Conservation (phyloP, 2,888 invertebrate species). For the Mythimna vitellina region DNA sequence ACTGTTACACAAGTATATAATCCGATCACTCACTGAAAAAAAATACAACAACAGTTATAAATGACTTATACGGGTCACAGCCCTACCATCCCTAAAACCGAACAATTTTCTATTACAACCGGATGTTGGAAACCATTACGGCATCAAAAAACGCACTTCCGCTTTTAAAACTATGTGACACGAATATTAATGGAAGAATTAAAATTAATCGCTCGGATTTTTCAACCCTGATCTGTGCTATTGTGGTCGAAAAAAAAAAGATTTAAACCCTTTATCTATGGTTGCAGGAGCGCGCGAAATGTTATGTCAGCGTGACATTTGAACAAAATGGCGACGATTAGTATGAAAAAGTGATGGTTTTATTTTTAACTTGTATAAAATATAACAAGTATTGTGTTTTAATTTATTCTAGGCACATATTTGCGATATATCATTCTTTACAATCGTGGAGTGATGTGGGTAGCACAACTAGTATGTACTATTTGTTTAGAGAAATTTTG, state of each 20-base stretch:
- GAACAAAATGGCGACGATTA: constrained; percentile 73
- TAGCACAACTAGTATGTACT: too few relatives aligned
- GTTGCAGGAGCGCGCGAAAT: constrained; percentile 78
- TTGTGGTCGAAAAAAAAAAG: constrained; percentile 61
- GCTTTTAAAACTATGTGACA: constrained; percentile 81
- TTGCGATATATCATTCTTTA: constrained; percentile 13
- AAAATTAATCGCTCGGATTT: constrained; percentile 72
- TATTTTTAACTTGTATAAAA: constrained; percentile 1
- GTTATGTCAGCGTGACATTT: constrained; percentile 82
- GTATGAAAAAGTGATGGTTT: constrained; percentile 37
- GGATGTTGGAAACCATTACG: constrained; percentile 82
- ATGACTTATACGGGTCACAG: constrained; percentile 29
- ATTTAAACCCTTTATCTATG: constrained; percentile 82
- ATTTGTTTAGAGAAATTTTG: neutral
- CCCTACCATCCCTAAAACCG: constrained; percentile 65
- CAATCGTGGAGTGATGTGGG: neutral
- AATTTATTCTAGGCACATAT: constrained; percentile 52
- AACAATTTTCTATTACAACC: constrained; percentile 74
- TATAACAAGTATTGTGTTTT: constrained; percentile 10
- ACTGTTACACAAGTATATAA: constrained; percentile 3
- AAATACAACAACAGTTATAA: constrained; percentile 7
- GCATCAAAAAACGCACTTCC: constrained; percentile 81
- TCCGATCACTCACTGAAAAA: constrained; percentile 18
- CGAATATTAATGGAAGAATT: constrained; percentile 85
- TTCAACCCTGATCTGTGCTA: constrained; percentile 68